phyloP scores from a whole-genome alignment of 2,113 vertebrate species.

The Sphyrna mokarran region DNA sequence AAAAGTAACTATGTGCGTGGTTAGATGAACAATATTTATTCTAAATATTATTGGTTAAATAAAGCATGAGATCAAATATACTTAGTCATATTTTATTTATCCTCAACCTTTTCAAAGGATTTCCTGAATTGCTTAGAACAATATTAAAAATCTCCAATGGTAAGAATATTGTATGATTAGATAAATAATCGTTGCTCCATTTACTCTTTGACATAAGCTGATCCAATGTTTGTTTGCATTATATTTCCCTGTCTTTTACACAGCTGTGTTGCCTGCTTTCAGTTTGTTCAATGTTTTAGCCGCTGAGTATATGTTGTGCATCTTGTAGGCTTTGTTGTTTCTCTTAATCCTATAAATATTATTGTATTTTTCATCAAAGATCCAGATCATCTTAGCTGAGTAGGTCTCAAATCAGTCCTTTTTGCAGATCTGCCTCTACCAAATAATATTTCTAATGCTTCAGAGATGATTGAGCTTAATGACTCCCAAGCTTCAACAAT shows the following conservation, averaged over 20 bases:
- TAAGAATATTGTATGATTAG: not conserved
- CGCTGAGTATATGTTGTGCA: too few species aligned
- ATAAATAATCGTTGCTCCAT: not conserved
- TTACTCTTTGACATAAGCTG: not conserved
- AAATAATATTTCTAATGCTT: too few species aligned
- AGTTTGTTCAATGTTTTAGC: not conserved
- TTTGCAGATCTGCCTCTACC: too few species aligned
- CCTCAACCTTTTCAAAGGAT: not conserved
- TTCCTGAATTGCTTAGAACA: not conserved
- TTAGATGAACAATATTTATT: conserved; percentile 1
- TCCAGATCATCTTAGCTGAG: too few species aligned
- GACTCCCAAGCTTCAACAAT: too few species aligned
- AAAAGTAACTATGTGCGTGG: not conserved
- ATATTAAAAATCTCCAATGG: not conserved
- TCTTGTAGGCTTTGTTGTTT: not conserved
- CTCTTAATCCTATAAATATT: too few species aligned
- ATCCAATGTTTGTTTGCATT: not conserved
- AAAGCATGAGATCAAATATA: not conserved
- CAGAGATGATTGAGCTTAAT: too few species aligned
- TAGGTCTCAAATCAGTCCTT: too few species aligned
- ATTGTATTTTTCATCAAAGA: not conserved
- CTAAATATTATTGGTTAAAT: not conserved
- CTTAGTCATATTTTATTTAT: not conserved
- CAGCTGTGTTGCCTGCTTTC: not conserved
- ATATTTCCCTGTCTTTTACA: not conserved